Conservation (phyloP, 2,797 vertebrate species). For the Spinus olivaceus region DNA sequence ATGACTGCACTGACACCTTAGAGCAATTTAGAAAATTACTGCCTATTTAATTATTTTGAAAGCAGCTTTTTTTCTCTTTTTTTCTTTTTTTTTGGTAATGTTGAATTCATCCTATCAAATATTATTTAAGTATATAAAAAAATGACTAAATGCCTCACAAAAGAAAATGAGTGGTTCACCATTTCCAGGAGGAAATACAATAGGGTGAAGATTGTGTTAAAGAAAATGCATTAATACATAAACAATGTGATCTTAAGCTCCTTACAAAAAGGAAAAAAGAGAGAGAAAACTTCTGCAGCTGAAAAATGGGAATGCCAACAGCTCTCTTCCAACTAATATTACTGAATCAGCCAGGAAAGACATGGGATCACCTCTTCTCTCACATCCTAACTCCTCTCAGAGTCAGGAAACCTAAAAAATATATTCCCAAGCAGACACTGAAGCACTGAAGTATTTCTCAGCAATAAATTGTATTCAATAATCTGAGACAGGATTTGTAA, state of each 20-base stretch:
- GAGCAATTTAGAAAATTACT: not conserved
- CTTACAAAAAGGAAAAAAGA: not conserved
- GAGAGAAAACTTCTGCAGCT: not conserved
- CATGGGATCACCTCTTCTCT: not conserved
- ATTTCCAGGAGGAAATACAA: not conserved
- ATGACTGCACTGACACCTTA: not conserved
- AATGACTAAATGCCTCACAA: not conserved
- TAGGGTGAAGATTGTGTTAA: not conserved
- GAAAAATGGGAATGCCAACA: not conserved
- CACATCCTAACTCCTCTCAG: no score
- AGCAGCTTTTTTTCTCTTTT: no score
- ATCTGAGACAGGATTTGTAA: not conserved
- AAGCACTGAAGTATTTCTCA: not conserved
- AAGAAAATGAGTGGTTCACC: not conserved
- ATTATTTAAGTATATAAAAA: not conserved
- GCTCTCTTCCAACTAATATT: not conserved
- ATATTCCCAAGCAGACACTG: not conserved
- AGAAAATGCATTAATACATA: not conserved
- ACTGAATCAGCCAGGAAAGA: not conserved
- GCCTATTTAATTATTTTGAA: not conserved
- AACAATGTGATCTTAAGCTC: not conserved
- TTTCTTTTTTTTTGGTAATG: not conserved
- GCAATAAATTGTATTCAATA: not conserved
- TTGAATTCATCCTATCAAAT: not conserved
- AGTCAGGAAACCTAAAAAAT: not conserved